These are phyloP conservation scores for Egretta garzetta DNA, from an alignment of 2,113 vertebrate genomes.

Conservation along the genomic window DNA sequence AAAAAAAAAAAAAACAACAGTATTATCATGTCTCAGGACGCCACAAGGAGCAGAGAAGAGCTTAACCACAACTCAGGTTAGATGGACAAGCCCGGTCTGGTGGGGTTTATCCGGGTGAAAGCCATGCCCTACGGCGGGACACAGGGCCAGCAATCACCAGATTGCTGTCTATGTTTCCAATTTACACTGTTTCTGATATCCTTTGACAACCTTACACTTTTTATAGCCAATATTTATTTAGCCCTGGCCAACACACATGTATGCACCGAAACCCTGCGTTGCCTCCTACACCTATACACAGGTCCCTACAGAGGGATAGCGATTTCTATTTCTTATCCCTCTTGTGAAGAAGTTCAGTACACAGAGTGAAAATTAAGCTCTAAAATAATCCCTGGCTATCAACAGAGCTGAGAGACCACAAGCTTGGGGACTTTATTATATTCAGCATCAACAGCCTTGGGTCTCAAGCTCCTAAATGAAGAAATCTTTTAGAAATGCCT, in stretches of 20 bases:
- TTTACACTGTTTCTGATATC: neutral
- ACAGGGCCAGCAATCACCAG: neutral
- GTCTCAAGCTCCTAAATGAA: neutral
- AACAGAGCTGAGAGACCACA: neutral
- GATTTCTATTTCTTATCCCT: neutral
- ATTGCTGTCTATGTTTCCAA: neutral
- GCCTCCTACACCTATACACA: neutral
- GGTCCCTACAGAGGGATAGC: neutral
- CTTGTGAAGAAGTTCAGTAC: neutral
- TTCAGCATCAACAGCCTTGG: neutral
- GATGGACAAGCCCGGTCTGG: neutral
- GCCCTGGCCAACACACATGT: neutral
- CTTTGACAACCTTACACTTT: neutral
- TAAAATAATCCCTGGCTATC: neutral
- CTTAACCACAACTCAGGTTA: neutral
- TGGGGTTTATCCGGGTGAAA: neutral
- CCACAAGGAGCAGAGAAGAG: neutral
- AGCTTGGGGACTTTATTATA: neutral
- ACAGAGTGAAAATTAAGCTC: neutral
- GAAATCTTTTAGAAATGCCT: neutral
- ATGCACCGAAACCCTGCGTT: neutral
- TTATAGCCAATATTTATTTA: neutral
- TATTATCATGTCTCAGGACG: neutral
- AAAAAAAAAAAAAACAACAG: neutral
- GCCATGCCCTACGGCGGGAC: accelerated